Base-by-base conservation (phyloP, 2,113 vertebrate genomes). In the Stomatorhinus ivindoensis region DNA sequence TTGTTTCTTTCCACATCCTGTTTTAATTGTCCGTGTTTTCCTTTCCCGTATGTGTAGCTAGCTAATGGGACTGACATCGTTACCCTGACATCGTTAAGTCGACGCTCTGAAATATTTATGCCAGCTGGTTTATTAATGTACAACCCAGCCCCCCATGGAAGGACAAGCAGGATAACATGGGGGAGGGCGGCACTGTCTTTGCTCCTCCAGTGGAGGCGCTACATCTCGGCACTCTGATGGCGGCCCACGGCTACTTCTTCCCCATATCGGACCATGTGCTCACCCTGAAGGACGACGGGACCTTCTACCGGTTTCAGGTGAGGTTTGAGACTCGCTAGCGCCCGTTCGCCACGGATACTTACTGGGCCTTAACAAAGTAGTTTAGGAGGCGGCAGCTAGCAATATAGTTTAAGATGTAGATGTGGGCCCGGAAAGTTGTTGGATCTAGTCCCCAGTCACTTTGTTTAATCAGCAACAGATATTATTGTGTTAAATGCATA, bases 241-340 rank as follows among this genome's bases (percentile, higher is more conserved):
- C 97, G 58, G 97, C 97, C 44, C 96, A 97, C 17, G 97, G 97
- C 24, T 97, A 97, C 93, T 97, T 97, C 94, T 97, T 97, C 90
- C 97, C 97, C 3, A 97, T 97, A 92, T 97, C 97, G 87, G 97
- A 97, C 53, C 97, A 97, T 7, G 96, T 97, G 90, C 94, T 97
- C 91, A 97, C 94, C 0, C 91, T 97, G 89, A 97, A 97, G 92
- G 97, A 97, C 91, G 97, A 97, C 82, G 96, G 97, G 50, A 97
- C 97, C 48, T 97, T 97, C 93, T 97, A 97, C 93, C 94, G 97
- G 76, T 97, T 97, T 91, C 97, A 97, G 93, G 97, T 96, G 92
- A 93, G 91, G 91, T 44, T 80, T 8, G 35, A 19, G 17, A 42
- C 73, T 42, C 5, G 9, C 24, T 84, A n/a, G 82, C 0, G 82